Base-by-base conservation (phyloP, 2,113 vertebrate species). In the Cyrtonyx montezumae region DNA sequence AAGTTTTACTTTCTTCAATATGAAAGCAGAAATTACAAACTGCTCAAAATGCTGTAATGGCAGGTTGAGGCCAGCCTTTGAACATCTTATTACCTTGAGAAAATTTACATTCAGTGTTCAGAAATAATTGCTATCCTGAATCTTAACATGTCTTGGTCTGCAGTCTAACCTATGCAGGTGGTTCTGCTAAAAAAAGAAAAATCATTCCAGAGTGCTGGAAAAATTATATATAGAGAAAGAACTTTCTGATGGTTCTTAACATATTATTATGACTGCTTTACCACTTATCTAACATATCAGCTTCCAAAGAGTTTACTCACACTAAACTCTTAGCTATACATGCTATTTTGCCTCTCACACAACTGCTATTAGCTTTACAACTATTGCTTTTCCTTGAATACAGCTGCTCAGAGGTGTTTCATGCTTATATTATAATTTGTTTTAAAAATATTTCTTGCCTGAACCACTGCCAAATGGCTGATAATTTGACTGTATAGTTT, bases 91-190 rank as follows among this genome's bases (percentile, higher is more conserved):
- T 96, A 89, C 87, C 87, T 65, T 90, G 69, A 90, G 85, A 95
- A 94, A 94, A 90, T 91, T 87, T 78, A 73, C 53, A 25, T 90
- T 92, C 48, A 71, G 55, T 40, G 20, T 84, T 93, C 36, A 71
- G 89, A 90, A 90, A 61, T 94, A 95, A 94, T 94, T 95, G 53
- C 79, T 84, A 83, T 56, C 37, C 40, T 80, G 65, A 58, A 67
- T 80, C 71, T 68, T 86, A 83, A 83, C 84, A 58, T 61, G 84
- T 77, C 84, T 83, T 85, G 30, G 55, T 92, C 76, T 92, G 84
- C 28, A 79, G 61, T 65, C 7, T 56, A 76, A 94, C 11, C 67
- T 49, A 2, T 79, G 68, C 34, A 77, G 76, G n/a, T 32, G 36
- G 26, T 91, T 80, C 93, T 89, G 28, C 43, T 83, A 11, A 51